Evolutionary conservation across 2,888 invertebrate genomes (phyloP).

Genomic region (Trichogramma dendrolimi): DNA sequence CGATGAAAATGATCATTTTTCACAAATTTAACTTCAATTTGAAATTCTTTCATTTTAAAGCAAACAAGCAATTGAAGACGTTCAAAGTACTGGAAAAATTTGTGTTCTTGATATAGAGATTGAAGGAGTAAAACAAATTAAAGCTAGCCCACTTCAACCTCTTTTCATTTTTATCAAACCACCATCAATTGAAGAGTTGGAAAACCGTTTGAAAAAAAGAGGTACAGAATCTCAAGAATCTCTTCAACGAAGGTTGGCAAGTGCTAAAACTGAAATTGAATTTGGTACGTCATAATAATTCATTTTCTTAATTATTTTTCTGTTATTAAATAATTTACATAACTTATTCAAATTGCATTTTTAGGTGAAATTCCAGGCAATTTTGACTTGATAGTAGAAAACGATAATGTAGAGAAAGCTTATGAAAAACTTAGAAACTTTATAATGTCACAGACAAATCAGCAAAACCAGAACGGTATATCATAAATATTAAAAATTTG

Average conservation of each 20-base stretch:
- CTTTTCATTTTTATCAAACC: constrained; percentile 87
- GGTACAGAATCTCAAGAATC: constrained; percentile 90
- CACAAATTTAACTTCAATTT: background rate
- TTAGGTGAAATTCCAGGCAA: constrained; percentile 65
- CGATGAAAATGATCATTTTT: background rate
- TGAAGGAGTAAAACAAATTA: constrained; percentile 89
- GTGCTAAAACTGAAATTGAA: constrained; percentile 76
- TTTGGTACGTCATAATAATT: constrained; percentile 61
- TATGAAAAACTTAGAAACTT: constrained; percentile 72
- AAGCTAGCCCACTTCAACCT: constrained; percentile 75
- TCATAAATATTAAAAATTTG: constrained; percentile 5
- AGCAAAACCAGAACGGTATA: constrained; percentile 50
- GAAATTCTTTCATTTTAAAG: constrained; percentile 55
- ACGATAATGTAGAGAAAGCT: constrained; percentile 77
- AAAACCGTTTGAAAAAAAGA: constrained; percentile 67
- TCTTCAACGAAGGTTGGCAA: constrained; percentile 70
- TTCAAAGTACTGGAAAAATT: constrained; percentile 75
- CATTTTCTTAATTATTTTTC: background rate
- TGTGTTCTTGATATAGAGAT: constrained; percentile 94
- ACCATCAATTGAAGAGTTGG: constrained; percentile 77
- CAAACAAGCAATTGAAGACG: constrained; percentile 77
- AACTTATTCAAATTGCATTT: constrained; percentile 30
- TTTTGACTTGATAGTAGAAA: constrained; percentile 78
- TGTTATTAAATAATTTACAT: background rate
- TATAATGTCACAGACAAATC: constrained; percentile 60